Evolutionary conservation across 2,888 invertebrate genomes (phyloP), one percentile per base, ranked within the genome.

Genomic region (Morinoia aosen): DNA sequence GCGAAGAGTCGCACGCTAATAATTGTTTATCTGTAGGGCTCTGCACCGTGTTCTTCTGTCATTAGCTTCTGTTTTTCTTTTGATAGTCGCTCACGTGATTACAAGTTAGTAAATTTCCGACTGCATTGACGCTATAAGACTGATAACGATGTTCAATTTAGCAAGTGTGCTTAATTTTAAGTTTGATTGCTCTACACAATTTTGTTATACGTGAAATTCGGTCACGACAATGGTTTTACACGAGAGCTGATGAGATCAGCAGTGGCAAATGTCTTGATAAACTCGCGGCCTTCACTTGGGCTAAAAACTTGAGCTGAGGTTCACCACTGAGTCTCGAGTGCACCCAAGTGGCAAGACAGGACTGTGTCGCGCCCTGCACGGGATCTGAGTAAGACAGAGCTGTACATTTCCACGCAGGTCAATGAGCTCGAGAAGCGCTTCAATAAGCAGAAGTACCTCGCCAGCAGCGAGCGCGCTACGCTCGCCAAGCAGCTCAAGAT

Each of bases 391-490:
- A 33, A 1, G 76, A 76, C 76, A 33, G 25, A 76, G 33, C 33
- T 76, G 76, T 76, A 33, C 25, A 19, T 76, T 76, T 76, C 0
- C 25, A 8, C 48, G 64, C 99, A 99, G 97, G 98, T 99, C 97
- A 99, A 99, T 16, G 99, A 99, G 97, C 97, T 99, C 97, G 99
- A 99, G 97, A 99, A 99, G 97, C 98, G 99, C 97, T 99, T 99
- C 97, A 99, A 99, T 97, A 99, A 99, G 97, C 99, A 99, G 97
- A 99, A 99, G 97, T 99, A 99, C 97, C 97, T 99, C 97, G 99
- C 99, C 12, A 99, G 99, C 0, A 99, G 99, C 0, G 99, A 99
- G 97, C 97, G 99, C 95, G 99, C 99, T 0, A 98, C 99, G 0
- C 97, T 99, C 95, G 99, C 99, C 95, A 99, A 99, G 97, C 98